phyloP scores from a whole-genome alignment of 1,140 invertebrate genomes.

The Popillia japonica region DNA sequence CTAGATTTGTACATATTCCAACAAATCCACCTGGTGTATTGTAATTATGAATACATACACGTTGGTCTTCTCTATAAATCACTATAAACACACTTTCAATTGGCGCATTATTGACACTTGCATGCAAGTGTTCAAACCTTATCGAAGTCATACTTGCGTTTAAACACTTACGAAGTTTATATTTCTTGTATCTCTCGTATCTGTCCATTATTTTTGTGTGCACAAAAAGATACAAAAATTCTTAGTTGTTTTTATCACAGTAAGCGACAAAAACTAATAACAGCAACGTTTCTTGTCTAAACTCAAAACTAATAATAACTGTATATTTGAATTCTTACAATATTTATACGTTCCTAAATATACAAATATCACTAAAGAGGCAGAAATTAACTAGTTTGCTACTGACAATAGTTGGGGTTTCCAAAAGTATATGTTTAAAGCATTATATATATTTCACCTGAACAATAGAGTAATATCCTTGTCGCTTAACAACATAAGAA shows the following conservation, averaged over 20 bases:
- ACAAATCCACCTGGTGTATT: constrained; percentile 14
- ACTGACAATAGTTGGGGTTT: constrained; percentile 25
- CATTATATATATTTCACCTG: constrained; percentile 27
- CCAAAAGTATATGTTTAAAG: constrained; percentile 7
- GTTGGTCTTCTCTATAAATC: not conserved
- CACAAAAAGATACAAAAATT: constrained; percentile 25
- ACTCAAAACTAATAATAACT: too few species aligned
- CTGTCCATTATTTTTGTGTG: constrained; percentile 20
- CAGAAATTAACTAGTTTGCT: constrained; percentile 24
- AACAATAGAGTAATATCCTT: constrained; percentile 19
- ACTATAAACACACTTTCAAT: not conserved
- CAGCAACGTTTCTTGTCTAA: constrained; percentile 12
- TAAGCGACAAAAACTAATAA: constrained; percentile 13
- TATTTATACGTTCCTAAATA: constrained; percentile 28
- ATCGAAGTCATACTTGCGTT: constrained; percentile 18
- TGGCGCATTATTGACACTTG: constrained; percentile 4
- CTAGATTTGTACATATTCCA: not conserved
- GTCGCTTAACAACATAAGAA: constrained; percentile 17
- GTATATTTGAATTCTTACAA: too few species aligned
- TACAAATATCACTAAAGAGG: constrained; percentile 27
- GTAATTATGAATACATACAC: constrained; percentile 3
- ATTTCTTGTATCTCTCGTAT: constrained; percentile 25
- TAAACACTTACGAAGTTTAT: constrained; percentile 32
- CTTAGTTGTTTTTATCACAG: constrained; percentile 21
- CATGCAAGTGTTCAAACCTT: constrained; percentile 23